phyloP scores from a whole-genome alignment of 2,888 invertebrate species.

The Zaprionus obscuricornis region DNA sequence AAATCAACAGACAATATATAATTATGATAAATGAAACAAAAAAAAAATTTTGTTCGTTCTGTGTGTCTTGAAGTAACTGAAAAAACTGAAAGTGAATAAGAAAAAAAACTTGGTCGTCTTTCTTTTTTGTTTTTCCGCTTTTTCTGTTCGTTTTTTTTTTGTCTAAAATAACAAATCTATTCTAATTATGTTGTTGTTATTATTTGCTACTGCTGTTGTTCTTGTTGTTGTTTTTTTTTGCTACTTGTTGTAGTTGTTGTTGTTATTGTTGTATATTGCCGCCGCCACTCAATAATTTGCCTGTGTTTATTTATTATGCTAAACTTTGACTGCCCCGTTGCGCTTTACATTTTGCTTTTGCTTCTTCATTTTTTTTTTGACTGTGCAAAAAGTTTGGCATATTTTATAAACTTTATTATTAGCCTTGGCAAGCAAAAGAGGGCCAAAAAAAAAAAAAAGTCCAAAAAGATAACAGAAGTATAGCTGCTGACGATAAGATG shows the following conservation, averaged over 20 bases:
- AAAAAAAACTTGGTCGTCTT: neutral
- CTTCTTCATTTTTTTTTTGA: slow-evolving; percentile 18
- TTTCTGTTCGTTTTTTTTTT: too few species aligned
- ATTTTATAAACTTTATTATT: slow-evolving; percentile 80
- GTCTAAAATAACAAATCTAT: slow-evolving; percentile 66
- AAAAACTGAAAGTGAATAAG: slow-evolving; percentile 46
- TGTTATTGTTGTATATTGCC: slow-evolving; percentile 12
- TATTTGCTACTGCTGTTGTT: too few species aligned
- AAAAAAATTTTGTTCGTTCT: slow-evolving; percentile 5
- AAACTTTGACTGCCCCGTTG: slow-evolving; percentile 51
- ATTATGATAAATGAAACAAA: slow-evolving; percentile 67
- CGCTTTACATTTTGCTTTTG: slow-evolving; percentile 1
- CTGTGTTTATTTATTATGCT: slow-evolving; percentile 71
- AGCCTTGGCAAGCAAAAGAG: slow-evolving; percentile 51
- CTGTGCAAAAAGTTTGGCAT: slow-evolving; percentile 74
- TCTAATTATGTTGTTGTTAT: slow-evolving; percentile 57
- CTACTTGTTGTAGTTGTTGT: slow-evolving; percentile 5
- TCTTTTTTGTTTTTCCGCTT: neutral
- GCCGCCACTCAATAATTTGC: slow-evolving; percentile 46
- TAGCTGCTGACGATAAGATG: slow-evolving; percentile 16
- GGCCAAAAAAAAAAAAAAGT: neutral
- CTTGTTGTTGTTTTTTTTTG: slow-evolving; percentile 15
- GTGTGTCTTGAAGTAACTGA: neutral
- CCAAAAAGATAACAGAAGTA: slow-evolving; percentile 11
- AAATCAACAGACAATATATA: slow-evolving; percentile 64